These are phyloP conservation scores for Agapornis canus DNA, from an alignment of 2,797 vertebrate species.

Conservation along the genomic window DNA sequence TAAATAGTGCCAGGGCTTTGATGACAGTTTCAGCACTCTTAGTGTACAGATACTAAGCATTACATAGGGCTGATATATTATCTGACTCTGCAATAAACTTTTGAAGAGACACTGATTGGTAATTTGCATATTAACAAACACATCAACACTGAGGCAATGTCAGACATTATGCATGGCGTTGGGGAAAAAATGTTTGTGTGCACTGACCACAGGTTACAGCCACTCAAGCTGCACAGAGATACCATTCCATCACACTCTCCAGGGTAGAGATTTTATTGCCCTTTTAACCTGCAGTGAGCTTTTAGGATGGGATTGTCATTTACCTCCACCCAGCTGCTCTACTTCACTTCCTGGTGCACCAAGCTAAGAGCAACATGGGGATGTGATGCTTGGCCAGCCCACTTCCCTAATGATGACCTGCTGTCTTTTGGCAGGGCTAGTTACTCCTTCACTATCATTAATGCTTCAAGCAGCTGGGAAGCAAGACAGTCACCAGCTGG, in stretches of 20 bases:
- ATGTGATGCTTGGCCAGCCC: neutral
- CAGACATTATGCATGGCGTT: neutral
- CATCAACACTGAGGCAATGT: neutral
- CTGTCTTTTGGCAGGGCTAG: neutral
- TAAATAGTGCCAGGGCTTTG: neutral
- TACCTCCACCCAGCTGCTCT: neutral
- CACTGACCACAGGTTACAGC: neutral
- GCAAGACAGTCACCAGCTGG: neutral
- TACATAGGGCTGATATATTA: neutral
- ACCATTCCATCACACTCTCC: neutral
- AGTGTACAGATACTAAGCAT: neutral
- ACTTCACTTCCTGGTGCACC: neutral
- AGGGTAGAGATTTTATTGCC: neutral
- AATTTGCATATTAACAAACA: slow-evolving; percentile 44
- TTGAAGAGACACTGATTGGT: slow-evolving; percentile 3
- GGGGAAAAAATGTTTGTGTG: neutral
- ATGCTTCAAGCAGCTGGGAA: neutral
- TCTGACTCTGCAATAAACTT: slow-evolving; percentile 12
- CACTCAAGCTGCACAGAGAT: neutral
- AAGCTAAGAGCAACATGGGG: neutral
- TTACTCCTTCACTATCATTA: neutral
- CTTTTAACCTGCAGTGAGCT: neutral
- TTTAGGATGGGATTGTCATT: neutral
- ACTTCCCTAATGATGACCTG: neutral
- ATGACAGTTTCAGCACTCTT: neutral